phyloP scores from a whole-genome alignment of 2,888 invertebrate genomes.

The Rhingia campestris region DNA sequence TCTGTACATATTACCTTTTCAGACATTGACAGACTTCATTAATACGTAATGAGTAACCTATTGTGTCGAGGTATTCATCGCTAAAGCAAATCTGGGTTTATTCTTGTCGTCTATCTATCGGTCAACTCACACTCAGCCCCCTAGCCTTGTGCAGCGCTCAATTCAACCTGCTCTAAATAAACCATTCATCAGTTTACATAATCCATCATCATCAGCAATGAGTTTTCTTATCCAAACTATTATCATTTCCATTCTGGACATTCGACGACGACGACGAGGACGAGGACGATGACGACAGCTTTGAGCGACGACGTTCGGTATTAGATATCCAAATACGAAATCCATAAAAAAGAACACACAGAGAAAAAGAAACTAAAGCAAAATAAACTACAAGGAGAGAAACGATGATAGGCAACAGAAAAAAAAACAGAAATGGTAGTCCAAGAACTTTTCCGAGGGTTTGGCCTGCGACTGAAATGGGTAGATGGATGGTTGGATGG shows the following conservation, averaged over 20 bases:
- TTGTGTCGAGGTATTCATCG: constrained; percentile 62
- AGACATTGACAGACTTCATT: constrained; percentile 54
- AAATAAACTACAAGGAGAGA: constrained; percentile 28
- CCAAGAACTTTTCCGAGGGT: constrained; percentile 58
- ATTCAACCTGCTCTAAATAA: constrained; percentile 59
- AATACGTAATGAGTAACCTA: constrained; percentile 61
- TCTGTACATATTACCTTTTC: constrained; percentile 16
- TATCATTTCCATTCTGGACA: constrained; percentile 69
- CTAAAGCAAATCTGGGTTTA: constrained; percentile 35
- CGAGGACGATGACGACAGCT: constrained; percentile 22
- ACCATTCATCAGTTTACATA: constrained; percentile 74
- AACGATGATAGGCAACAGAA: constrained; percentile 39
- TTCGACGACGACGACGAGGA: constrained; percentile 45
- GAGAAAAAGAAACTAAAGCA: constrained; percentile 17
- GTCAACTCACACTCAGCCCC: constrained; percentile 28
- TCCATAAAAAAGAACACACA: constrained; percentile 47
- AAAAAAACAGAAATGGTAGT: constrained; percentile 18
- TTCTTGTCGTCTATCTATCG: constrained; percentile 20
- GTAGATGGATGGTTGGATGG: constrained; percentile 60
- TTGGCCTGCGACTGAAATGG: constrained; percentile 47
- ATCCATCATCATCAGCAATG: constrained; percentile 73
- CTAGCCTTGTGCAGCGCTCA: constrained; percentile 9
- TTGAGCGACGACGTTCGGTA: constrained; percentile 25
- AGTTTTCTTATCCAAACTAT: constrained; percentile 73
- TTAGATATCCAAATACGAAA: constrained; percentile 67